Evolutionary conservation across 2,888 invertebrate genomes (phyloP).

Genomic region (Netelia fuscicornis): DNA sequence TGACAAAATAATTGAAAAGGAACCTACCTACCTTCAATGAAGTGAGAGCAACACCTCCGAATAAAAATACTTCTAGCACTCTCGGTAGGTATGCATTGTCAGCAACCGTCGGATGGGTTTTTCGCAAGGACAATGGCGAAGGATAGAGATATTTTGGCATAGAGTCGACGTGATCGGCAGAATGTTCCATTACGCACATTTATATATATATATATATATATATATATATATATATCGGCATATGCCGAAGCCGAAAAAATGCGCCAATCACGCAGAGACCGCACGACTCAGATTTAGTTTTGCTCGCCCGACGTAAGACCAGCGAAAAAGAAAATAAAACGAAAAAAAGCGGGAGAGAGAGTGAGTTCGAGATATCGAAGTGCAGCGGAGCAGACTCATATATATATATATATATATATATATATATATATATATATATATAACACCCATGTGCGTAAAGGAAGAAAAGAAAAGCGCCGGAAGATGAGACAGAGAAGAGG

Average conservation of each 20-base stretch:
- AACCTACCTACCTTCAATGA: background rate
- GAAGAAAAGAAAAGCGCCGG: slow-evolving; percentile 46
- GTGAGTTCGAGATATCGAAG: slow-evolving; percentile 49
- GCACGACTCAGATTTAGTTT: slow-evolving; percentile 33
- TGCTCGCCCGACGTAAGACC: slow-evolving; percentile 2
- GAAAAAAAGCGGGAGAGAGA: slow-evolving; percentile 21
- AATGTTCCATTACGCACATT: slow-evolving; percentile 55
- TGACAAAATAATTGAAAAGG: slow-evolving; percentile 28
- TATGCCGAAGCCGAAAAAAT: slow-evolving; percentile 57
- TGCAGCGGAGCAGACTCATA: slow-evolving; percentile 27
- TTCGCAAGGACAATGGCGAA: background rate
- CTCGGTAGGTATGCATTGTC: slow-evolving; percentile 51
- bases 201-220: background rate
- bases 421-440: background rate
- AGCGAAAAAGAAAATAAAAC: slow-evolving; percentile 8
- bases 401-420: background rate
- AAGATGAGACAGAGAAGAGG: slow-evolving; percentile 53
- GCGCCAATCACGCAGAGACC: slow-evolving; percentile 56
- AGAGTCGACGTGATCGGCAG: slow-evolving; percentile 58
- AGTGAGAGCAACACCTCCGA: slow-evolving; percentile 40
- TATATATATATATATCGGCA: background rate
- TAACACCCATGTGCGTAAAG: slow-evolving; percentile 34
- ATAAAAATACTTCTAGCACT: slow-evolving; percentile 61
- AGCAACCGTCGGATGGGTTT: slow-evolving; percentile 14
- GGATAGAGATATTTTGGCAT: slow-evolving; percentile 58